Percentiles rank a stretch among this genome's conserved stretches.
These are phyloP conservation scores for Trachelipus rathkii DNA, from an alignment of 1,140 invertebrate genomes.

Conservation along the genomic window DNA sequence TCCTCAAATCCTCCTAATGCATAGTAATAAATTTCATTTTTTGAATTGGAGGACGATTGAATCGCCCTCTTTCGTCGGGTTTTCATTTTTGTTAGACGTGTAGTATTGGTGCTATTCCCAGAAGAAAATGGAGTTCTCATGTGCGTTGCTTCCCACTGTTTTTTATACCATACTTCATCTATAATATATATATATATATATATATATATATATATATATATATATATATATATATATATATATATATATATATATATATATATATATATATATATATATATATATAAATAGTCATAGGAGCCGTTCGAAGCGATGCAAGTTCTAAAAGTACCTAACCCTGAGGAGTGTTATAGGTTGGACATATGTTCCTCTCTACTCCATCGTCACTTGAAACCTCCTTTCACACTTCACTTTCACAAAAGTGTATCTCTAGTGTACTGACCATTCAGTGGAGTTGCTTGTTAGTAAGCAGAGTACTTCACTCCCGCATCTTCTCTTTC, in stretches of 20 bases:
- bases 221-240: slow-evolving; percentile 3
- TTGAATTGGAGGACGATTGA: neutral
- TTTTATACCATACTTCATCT: neutral
- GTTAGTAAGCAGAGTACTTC: no score
- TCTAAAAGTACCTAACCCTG: no score
- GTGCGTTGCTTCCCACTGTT: neutral
- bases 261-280: slow-evolving; percentile 3
- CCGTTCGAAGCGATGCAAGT: no score
- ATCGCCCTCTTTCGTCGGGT: neutral
- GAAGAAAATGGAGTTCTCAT: neutral
- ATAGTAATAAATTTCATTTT: neutral
- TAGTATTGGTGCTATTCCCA: neutral
- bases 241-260: slow-evolving; percentile 3
- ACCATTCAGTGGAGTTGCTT: no score
- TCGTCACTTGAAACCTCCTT: no score
- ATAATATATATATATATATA: neutral
- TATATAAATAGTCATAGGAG: no score
- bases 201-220: neutral
- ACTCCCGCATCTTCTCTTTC: no score
- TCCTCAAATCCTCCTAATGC: neutral
- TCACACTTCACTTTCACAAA: no score
- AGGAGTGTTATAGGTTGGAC: no score
- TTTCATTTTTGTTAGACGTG: neutral
- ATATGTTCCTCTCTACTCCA: no score
- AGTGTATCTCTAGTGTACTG: no score